These are phyloP conservation scores for Micrasema minimum DNA, from an alignment of 1,140 invertebrate genomes.

Conservation along the genomic window DNA sequence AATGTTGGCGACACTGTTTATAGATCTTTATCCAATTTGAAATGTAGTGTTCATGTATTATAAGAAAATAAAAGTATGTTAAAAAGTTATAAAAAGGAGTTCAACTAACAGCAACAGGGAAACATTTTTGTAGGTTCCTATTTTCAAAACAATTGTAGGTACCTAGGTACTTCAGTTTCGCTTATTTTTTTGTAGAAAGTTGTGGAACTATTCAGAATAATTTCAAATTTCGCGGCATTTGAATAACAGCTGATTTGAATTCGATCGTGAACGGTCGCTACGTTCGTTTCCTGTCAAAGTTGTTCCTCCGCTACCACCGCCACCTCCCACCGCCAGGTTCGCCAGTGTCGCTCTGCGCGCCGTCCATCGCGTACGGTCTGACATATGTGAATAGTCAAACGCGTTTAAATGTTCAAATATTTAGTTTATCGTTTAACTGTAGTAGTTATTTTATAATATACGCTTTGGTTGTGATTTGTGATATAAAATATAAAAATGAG, in stretches of 20 bases:
- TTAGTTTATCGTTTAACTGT: constrained; percentile 64
- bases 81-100: too few species aligned
- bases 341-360: constrained; percentile 68
- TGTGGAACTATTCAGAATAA: too few species aligned
- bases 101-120: too few species aligned
- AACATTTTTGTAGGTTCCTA: too few species aligned
- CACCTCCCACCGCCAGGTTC: constrained; percentile 50
- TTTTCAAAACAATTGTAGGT: too few species aligned
- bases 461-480: constrained; percentile 69
- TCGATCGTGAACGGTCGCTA: constrained; percentile 27
- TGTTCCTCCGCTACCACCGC: constrained; percentile 59
- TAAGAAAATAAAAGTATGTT: too few species aligned
- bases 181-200: too few species aligned
- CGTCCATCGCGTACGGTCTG: constrained; percentile 63
- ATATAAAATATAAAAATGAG: constrained; percentile 67
- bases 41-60: too few species aligned
- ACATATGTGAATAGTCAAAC: constrained; percentile 67
- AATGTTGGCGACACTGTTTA: too few species aligned
- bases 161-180: too few species aligned
- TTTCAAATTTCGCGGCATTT: constrained; percentile 6
- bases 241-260: constrained; percentile 39
- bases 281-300: constrained; percentile 37
- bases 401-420: constrained; percentile 64
- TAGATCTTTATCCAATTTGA: too few species aligned
- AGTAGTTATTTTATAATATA: constrained; percentile 61